Percentiles rank a stretch among this genome's conserved stretches.
phyloP scores from a whole-genome alignment of 1,140 invertebrate genomes.

The Phymorhynchus buccinoides region DNA sequence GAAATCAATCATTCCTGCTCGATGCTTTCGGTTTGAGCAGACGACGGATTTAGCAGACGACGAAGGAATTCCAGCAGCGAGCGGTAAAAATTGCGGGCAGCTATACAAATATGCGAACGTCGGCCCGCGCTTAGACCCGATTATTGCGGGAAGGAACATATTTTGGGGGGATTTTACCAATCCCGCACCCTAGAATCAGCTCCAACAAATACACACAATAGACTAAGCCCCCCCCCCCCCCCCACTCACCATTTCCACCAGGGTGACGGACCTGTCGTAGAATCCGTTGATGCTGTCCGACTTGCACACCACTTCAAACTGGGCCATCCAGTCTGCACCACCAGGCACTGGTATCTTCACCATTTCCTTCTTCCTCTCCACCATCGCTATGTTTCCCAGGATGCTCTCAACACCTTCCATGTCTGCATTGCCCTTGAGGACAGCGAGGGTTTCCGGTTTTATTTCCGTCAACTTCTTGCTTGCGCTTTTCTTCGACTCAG shows the following conservation, averaged over 20 bases:
- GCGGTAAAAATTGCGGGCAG: too few species aligned
- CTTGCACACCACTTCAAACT: not conserved
- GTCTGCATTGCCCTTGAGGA: too few species aligned
- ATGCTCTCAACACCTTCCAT: not conserved
- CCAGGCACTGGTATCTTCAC: not conserved
- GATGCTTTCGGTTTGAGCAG: too few species aligned
- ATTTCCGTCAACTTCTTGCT: not conserved
- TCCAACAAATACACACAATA: not conserved
- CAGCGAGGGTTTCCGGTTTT: not conserved
- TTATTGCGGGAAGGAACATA: too few species aligned
- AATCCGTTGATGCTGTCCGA: not conserved
- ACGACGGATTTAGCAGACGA: too few species aligned
- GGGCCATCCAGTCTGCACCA: not conserved
- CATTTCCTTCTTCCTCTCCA: not conserved
- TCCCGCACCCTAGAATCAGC: too few species aligned
- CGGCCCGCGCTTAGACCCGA: too few species aligned
- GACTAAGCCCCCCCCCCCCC: too few species aligned
- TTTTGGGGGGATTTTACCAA: too few species aligned
- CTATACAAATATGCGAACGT: too few species aligned
- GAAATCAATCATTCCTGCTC: too few species aligned
- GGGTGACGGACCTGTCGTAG: not conserved
- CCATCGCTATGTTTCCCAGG: not conserved
- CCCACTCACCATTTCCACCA: not conserved
- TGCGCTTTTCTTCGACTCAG: not conserved
- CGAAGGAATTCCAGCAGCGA: too few species aligned